phyloP scores from a whole-genome alignment of 2,888 invertebrate species.

The Dermolepida albohirtum region DNA sequence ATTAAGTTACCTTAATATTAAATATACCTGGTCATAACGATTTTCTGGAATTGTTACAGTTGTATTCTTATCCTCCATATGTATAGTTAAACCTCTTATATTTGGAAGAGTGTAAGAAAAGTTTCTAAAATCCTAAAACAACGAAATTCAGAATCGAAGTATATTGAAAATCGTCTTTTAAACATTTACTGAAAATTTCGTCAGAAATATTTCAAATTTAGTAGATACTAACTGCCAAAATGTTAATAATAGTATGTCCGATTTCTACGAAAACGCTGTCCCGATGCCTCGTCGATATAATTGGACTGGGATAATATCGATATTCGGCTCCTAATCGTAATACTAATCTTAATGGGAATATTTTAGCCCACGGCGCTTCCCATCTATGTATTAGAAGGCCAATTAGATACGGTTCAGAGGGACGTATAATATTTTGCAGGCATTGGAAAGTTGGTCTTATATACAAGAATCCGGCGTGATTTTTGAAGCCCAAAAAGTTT shows the following conservation, averaged over 20 bases:
- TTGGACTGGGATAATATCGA: constrained; percentile 86
- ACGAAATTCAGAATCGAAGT: constrained; percentile 9
- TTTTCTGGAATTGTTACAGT: constrained; percentile 81
- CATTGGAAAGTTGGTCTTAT: constrained; percentile 85
- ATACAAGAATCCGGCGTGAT: constrained; percentile 86
- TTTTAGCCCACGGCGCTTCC: constrained; percentile 87
- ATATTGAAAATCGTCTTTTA: neutral
- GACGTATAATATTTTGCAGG: constrained; percentile 78
- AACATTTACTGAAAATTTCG: neutral
- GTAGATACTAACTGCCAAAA: constrained; percentile 72
- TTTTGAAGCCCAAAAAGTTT: constrained; percentile 75
- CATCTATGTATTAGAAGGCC: constrained; percentile 84
- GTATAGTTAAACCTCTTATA: constrained; percentile 81
- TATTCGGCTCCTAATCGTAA: constrained; percentile 86
- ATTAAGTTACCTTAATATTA: neutral
- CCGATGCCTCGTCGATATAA: constrained; percentile 81
- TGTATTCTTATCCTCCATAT: constrained; percentile 85
- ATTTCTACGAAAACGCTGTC: constrained; percentile 87
- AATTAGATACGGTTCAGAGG: constrained; percentile 80
- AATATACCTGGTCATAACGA: constrained; percentile 51
- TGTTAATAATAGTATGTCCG: constrained; percentile 89
- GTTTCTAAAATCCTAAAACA: constrained; percentile 79
- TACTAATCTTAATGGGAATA: constrained; percentile 79
- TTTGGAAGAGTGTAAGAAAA: constrained; percentile 83
- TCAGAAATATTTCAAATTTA: neutral